A percentile compares a stretch with the other conserved stretches of the same genome.
These are phyloP conservation scores for Diglossa brunneiventris DNA, from an alignment of 2,113 vertebrate genomes.

Conservation along the genomic window DNA sequence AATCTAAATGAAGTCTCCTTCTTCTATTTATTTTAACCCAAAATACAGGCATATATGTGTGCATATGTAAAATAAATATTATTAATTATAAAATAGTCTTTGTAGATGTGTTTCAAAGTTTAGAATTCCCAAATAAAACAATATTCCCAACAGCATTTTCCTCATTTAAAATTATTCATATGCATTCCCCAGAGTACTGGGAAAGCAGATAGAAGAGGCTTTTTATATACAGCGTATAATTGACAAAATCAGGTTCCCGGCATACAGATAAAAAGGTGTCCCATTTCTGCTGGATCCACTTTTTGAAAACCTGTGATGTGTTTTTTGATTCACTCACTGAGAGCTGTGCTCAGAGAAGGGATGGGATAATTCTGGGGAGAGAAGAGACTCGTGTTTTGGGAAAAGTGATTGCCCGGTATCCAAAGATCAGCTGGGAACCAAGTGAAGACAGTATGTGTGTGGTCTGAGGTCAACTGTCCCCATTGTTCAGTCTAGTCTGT, in stretches of 20 bases:
- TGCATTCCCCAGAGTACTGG: background rate
- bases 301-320: background rate
- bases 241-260: conserved; percentile 23
- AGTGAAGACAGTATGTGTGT: background rate
- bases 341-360: background rate
- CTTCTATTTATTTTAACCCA: background rate
- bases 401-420: background rate
- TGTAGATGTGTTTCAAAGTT: background rate
- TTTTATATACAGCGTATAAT: conserved; percentile 4
- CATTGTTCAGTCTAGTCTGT: background rate
- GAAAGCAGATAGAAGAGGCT: conserved; percentile 31
- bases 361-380: background rate
- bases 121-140: conserved; percentile 36
- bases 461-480: conserved; percentile 24
- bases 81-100: background rate
- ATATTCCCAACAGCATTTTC: conserved; percentile 35
- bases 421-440: conserved; percentile 20
- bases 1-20: background rate
- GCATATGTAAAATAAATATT: background rate
- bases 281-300: conserved; percentile 5
- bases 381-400: background rate
- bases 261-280: background rate
- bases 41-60: background rate
- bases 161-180: conserved; percentile 27
- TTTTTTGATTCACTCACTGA: background rate